Base-by-base conservation (phyloP, 1,140 invertebrate genomes). In the Hypsibius dujardini region DNA sequence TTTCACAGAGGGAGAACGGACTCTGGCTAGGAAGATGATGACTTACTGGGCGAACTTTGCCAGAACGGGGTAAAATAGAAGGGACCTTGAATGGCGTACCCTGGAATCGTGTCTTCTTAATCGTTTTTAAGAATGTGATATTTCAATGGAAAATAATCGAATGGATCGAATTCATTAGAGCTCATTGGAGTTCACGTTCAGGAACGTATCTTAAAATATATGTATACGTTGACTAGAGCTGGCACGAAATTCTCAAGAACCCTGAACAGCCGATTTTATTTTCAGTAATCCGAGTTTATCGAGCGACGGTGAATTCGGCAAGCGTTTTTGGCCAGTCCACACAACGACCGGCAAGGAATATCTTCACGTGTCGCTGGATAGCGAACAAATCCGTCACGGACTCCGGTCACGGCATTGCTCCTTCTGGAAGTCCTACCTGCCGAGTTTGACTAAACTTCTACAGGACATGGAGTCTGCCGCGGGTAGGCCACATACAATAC, bases 1-100 rank as follows among this genome's bases (percentile, higher is more conserved):
- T 80, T 97, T 92, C 80, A 93, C 89, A 2, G 89, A 88, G 78
- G 85, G 87, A 40, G 94, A 98, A 82, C 84, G 88, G 70, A 85
- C 87, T 70, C 82, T 98, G 2, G 88, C 92, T 1, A 90, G 95
- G 80, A 88, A 88, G 71, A 88, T 95, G 69, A 95, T 98, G 84
- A 85, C 88, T 46, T 95, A 94, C 78, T 88, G 93, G 81, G 87
- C 90, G n/a, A 98, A 97, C 82, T 98, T 98, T 79, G 91, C 90
- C 14, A 89, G 90, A 78, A 90, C 88, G n/a, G 95, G 95, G 94
- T 97, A 83, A 87, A 87, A 28, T 28, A 28, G 28, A 28, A 28
- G 28, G 28, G 28, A 28, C 28, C 28, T 28, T 28, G 28, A 28
- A 28, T 28, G 28, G 28, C 28, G 28, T 28, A 28, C 28, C 28